Base-by-base conservation (phyloP, 1,140 invertebrate genomes). In the Portunus trituberculatus region DNA sequence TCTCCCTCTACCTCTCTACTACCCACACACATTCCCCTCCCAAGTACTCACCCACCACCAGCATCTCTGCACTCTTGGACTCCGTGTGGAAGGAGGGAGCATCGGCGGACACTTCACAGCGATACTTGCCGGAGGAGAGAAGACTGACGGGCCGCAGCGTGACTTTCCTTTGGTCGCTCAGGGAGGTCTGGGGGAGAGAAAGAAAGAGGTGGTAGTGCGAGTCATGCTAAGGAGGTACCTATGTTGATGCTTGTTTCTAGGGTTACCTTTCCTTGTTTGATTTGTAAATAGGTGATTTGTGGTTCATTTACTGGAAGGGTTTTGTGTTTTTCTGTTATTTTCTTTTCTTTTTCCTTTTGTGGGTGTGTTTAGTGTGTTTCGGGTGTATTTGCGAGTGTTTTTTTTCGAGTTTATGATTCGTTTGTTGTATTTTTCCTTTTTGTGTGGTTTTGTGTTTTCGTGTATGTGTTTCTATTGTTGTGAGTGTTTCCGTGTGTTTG, bases 91-190 rank as follows among this genome's bases (percentile, higher is more conserved):
- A 98, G 45, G 98, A 98, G 8, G 98, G 98, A 6, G 98, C 97
- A 96, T 98, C 98, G 7, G 98, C 98, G 0, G 98, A 98, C 86
- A 99, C 98, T 97, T 99, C 98, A 96, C 98, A 99, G 96, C 98
- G 98, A 97, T 98, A 98, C 97, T 98, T 98, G 25, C 98, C 98
- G 39, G 98, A 98, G 39, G 98, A 97, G 46, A 97, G 97, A 93
- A 98, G 98, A 94, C 98, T 98, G 95, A 98, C 98, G 93, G 98
- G 97, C 91, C 97, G 97, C 90, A 99, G 97, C 28, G 98, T 97
- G 39, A 99, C 98, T 97, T 98, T 97, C 31, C 97, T 88, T 0
- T 45, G 88, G 93, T 94, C 95, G 39, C 95, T 96, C 59, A 95
- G 76, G 32, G 96, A 94, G 14, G 95, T 96, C 96, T 96, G 93